phyloP scores from a whole-genome alignment of 2,888 invertebrate species.

The Toxonevra muliebris region DNA sequence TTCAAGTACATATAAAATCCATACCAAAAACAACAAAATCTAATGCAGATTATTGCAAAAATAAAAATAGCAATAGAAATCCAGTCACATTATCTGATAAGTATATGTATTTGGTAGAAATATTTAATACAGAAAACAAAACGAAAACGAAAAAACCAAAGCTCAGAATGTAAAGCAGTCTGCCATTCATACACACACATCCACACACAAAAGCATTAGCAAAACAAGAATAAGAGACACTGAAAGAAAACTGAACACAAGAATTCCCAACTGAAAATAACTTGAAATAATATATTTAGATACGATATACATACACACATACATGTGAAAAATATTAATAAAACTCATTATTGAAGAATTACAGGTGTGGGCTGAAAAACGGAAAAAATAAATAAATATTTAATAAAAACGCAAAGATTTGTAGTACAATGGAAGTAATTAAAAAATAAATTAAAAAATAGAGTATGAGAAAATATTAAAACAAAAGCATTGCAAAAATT shows the following conservation, averaged over 20 bases:
- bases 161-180: conserved; percentile 21
- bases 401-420: conserved; percentile 49
- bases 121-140: conserved; percentile 22
- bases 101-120: too few relatives aligned
- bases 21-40: conserved; percentile 18
- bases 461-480: too few relatives aligned
- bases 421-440: conserved; percentile 56
- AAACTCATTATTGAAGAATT: conserved; percentile 7
- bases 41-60: neutral
- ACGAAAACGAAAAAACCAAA: conserved; percentile 21
- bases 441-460: conserved; percentile 34
- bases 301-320: conserved; percentile 31
- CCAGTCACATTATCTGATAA: too few relatives aligned
- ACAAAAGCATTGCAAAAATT: conserved; percentile 12
- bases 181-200: conserved; percentile 10
- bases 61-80: too few relatives aligned
- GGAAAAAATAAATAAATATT: conserved; percentile 1
- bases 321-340: conserved; percentile 47
- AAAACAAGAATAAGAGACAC: neutral
- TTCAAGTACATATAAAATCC: conserved; percentile 18
- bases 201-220: neutral
- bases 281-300: conserved; percentile 17
- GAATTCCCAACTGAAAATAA: conserved; percentile 18
- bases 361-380: conserved; percentile 12
- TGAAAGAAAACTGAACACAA: conserved; percentile 29